Evolutionary conservation across 2,888 invertebrate genomes (phyloP), one percentile per base, ranked within the genome.

Genomic region (Cryptosula pallasiana): DNA sequence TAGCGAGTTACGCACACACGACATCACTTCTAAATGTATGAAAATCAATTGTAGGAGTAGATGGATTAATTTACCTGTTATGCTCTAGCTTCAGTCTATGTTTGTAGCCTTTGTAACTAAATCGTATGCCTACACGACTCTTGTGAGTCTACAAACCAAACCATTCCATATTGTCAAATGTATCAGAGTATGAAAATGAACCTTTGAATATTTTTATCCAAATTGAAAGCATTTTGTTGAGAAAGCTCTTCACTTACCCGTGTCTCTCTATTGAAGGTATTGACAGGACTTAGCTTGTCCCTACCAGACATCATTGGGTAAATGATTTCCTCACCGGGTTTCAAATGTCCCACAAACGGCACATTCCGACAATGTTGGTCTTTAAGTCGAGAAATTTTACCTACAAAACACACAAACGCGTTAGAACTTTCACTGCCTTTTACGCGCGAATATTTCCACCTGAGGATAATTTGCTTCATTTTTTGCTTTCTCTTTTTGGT

Each of bases 41-140:
- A n/a, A n/a, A n/a, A n/a, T n/a, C n/a, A n/a, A n/a, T n/a, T n/a
- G n/a, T n/a, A n/a, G n/a, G n/a, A n/a, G n/a, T n/a, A n/a, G n/a
- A n/a, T 57, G 20, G n/a, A 9, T 23, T 25, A 9, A 57, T n/a
- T 23, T 63, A 63, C 63, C 63, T 63, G 32, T 63, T 63, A 32
- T 63, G 63, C n/a, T 63, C 25, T 32, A 63, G 32, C 32, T 63
- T 63, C 25, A 63, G 63, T 32, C 27, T 63, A 34, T 63, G 63
- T 34, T 32, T 63, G 5, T 29, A 13, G 20, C 63, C 63, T 29
- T 32, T 63, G 63, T 32, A 63, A 27, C 29, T 32, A 34, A 63
- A 63, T 32, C 63, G 27, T 27, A 63, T 27, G 27, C 20, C 63
- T 2, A 63, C 34, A n/a, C 27, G 63, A 9, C 63, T 27, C 32